These are phyloP conservation scores for human DNA, from an alignment of 2,113 vertebrate species.

Conservation along the genomic window DNA sequence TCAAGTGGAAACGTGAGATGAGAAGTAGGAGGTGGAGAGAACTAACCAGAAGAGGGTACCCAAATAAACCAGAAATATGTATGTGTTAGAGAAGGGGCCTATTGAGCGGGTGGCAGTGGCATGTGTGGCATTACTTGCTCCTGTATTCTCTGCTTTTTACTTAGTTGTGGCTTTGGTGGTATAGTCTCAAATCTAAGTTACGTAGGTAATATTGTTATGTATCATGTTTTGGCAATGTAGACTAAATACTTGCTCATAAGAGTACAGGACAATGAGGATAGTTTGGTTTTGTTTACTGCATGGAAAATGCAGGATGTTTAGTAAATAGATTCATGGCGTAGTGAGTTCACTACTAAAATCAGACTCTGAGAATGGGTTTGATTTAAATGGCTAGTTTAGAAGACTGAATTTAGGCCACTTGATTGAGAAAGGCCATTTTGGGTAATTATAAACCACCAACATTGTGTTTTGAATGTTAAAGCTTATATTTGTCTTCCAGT, in stretches of 20 bases:
- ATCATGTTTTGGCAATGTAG: neutral
- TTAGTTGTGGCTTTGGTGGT: neutral
- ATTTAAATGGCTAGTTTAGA: neutral
- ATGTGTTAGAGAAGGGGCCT: neutral
- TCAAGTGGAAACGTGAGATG: conserved; percentile 26
- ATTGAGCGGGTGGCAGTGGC: neutral
- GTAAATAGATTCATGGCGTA: neutral
- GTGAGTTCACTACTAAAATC: neutral
- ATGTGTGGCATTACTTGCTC: neutral
- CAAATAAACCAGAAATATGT: neutral
- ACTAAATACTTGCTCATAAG: neutral
- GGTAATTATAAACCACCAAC: neutral
- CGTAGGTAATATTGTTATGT: neutral
- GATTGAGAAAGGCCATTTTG: neutral
- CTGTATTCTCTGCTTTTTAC: neutral
- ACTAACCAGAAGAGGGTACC: neutral
- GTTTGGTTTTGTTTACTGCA: neutral
- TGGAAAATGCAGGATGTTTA: neutral
- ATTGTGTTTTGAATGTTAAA: conserved; percentile 3
- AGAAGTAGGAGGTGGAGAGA: neutral
- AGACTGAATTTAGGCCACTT: neutral
- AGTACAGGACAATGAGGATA: neutral
- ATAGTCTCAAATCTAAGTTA: neutral
- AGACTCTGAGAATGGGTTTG: neutral
- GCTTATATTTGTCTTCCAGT: neutral